phyloP scores from a whole-genome alignment of 1,140 invertebrate genomes.

The Ceratosolen fusciceps region DNA sequence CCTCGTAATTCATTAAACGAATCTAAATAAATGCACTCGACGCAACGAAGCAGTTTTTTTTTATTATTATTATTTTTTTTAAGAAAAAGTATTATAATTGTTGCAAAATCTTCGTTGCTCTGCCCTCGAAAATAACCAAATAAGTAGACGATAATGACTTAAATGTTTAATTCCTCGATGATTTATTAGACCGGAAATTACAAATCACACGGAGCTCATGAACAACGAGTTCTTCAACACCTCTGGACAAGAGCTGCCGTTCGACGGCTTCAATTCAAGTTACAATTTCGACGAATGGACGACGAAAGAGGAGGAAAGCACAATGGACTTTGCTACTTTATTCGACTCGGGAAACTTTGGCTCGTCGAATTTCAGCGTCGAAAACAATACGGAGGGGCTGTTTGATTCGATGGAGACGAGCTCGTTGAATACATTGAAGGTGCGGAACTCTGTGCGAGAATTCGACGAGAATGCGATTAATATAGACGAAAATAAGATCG shows the following conservation, averaged over 20 bases:
- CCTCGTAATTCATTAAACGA: too few relatives aligned
- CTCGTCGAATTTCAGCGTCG: not conserved
- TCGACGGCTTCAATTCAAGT: not conserved
- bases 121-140: too few relatives aligned
- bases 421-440: not conserved
- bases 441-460: not conserved
- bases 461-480: conserved; percentile 19
- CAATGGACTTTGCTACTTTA: not conserved
- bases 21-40: too few relatives aligned
- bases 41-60: too few relatives aligned
- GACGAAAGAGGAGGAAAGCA: not conserved
- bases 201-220: not conserved
- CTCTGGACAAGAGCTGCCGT: not conserved
- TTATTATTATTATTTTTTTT: too few relatives aligned
- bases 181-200: not conserved
- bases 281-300: conserved; percentile 24
- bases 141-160: too few relatives aligned
- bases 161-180: too few relatives aligned
- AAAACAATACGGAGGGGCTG: not conserved
- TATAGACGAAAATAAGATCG: not conserved
- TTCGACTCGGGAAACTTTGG: not conserved
- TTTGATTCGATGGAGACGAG: not conserved
- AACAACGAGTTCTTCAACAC: not conserved
- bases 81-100: too few relatives aligned
- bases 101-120: too few relatives aligned